Percentiles rank a stretch among this genome's conserved stretches.
Evolutionary conservation across 2,888 invertebrate genomes (phyloP).

Genomic region (Drosophila fulvimacula): DNA sequence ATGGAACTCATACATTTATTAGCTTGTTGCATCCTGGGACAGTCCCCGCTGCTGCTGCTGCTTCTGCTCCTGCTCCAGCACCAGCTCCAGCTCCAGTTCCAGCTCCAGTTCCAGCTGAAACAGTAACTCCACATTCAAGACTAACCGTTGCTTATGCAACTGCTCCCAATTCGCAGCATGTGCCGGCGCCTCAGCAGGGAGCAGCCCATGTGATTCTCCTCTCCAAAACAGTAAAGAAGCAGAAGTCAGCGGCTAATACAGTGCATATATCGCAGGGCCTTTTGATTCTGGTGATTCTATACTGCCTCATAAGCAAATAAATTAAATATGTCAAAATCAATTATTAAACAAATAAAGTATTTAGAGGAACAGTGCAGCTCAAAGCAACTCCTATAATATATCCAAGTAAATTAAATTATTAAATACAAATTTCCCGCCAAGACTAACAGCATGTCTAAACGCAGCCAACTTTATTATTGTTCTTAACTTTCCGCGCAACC

Average conservation of each 20-base stretch:
- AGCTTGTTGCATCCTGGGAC: not conserved
- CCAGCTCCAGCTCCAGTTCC: no score
- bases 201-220: constrained; percentile 33
- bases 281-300: constrained; percentile 29
- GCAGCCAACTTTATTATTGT: not conserved
- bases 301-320: constrained; percentile 21
- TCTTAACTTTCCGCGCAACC: not conserved
- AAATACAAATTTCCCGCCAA: not conserved
- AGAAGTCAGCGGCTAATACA: constrained; percentile 28
- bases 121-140: not conserved
- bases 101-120: not conserved
- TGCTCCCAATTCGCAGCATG: not conserved
- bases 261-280: constrained; percentile 27
- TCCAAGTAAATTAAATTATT: not conserved
- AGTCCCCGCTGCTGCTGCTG: not conserved
- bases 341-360: not conserved
- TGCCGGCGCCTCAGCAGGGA: constrained; percentile 7
- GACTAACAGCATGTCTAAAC: not conserved
- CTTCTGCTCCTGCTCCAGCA: not conserved
- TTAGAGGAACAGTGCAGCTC: no score
- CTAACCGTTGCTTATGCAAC: constrained; percentile 24
- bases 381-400: no score
- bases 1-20: not conserved
- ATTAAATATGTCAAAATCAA: not conserved
- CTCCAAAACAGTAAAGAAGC: constrained; percentile 46